A percentile compares a stretch with the other conserved stretches of the same genome.
phyloP scores from a whole-genome alignment of 2,888 invertebrate genomes.

The Neoascia interrupta region DNA sequence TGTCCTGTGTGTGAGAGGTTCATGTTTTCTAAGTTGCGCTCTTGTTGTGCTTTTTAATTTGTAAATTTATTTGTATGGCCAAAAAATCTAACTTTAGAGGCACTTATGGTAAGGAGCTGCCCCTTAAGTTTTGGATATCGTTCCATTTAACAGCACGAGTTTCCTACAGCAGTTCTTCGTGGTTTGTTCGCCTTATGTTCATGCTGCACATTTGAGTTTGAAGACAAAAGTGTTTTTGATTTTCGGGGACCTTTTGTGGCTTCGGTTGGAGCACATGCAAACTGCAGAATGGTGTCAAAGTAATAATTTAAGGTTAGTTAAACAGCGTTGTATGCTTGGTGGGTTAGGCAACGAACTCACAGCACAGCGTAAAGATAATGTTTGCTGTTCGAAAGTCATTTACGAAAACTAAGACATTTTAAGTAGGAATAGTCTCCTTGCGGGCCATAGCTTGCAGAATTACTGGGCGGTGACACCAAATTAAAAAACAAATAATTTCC shows the following conservation, averaged over 20 bases:
- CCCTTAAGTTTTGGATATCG: slow-evolving; percentile 33
- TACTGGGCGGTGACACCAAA: too few relatives aligned
- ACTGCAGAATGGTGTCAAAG: too few relatives aligned
- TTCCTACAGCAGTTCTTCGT: neutral
- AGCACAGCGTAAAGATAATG: slow-evolving; percentile 39
- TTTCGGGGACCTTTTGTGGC: neutral
- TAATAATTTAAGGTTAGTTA: neutral
- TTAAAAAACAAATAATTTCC: neutral
- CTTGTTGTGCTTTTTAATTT: slow-evolving; percentile 43
- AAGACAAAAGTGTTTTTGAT: slow-evolving; percentile 18
- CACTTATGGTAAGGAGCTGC: slow-evolving; percentile 38
- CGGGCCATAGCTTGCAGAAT: too few relatives aligned
- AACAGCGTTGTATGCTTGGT: neutral
- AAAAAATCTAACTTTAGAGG: slow-evolving; percentile 18
- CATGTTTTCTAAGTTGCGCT: too few relatives aligned
- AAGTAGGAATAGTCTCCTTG: too few relatives aligned
- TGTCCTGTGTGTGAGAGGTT: too few relatives aligned
- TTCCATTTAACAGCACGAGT: slow-evolving; percentile 26
- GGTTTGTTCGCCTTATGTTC: neutral
- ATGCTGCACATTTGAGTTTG: too few relatives aligned
- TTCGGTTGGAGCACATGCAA: neutral
- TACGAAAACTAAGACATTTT: slow-evolving; percentile 60
- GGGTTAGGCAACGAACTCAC: neutral
- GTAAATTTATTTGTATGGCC: slow-evolving; percentile 42
- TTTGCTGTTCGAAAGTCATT: slow-evolving; percentile 56